phyloP scores from a whole-genome alignment of 1,140 invertebrate genomes.

The Drosophila miranda region DNA sequence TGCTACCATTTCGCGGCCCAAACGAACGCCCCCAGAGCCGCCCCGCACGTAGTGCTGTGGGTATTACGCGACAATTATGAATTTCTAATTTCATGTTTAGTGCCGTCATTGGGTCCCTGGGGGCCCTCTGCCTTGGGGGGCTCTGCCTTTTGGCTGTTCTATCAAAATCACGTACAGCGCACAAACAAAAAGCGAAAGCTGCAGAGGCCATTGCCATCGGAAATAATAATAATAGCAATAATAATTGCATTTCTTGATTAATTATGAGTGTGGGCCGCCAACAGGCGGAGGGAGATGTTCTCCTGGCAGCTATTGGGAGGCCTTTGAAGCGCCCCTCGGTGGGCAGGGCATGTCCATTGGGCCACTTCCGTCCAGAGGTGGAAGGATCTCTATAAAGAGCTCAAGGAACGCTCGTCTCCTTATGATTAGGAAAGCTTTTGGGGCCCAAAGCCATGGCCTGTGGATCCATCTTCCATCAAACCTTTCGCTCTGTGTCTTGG shows the following conservation, averaged over 20 bases:
- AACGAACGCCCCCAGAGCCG: background rate
- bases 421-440: too few relatives aligned
- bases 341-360: too few relatives aligned
- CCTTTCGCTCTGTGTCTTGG: background rate
- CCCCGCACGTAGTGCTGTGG: conserved; percentile 32
- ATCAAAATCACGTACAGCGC: conserved; percentile 64
- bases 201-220: conserved; percentile 62
- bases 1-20: conserved; percentile 60
- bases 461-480: too few relatives aligned
- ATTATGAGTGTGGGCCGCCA: conserved; percentile 23
- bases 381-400: too few relatives aligned
- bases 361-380: too few relatives aligned
- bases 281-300: too few relatives aligned
- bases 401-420: too few relatives aligned
- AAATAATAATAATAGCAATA: conserved; percentile 35
- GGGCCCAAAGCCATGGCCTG: too few relatives aligned
- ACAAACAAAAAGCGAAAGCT: conserved; percentile 68
- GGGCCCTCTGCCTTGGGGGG: too few relatives aligned
- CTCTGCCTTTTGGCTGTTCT: conserved; percentile 32
- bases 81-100: conserved; percentile 71
- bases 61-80: conserved; percentile 75
- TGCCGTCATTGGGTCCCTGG: conserved; percentile 3
- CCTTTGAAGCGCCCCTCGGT: too few relatives aligned
- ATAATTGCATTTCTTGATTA: conserved; percentile 43
- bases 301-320: too few relatives aligned